Percentiles rank a stretch among this genome's conserved stretches.
phyloP scores from a whole-genome alignment of 1,140 invertebrate species.

The Thaumetopoea pityocampa region DNA sequence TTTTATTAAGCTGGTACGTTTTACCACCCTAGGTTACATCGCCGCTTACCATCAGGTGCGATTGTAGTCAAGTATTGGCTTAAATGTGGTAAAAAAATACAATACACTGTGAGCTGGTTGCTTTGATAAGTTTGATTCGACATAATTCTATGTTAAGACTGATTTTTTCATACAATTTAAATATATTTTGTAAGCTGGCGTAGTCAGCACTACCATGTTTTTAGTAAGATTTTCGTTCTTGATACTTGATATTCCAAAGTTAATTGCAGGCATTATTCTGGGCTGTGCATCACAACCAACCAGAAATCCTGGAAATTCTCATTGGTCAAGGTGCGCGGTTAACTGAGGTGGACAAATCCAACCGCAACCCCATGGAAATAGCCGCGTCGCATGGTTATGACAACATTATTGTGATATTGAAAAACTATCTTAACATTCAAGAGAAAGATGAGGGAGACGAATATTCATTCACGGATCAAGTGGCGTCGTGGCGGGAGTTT shows the following conservation, averaged over 20 bases:
- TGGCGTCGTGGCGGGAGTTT: slow-evolving; percentile 50
- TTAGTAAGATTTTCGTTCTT: no score
- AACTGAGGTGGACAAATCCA: slow-evolving; percentile 58
- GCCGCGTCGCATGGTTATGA: slow-evolving; percentile 67
- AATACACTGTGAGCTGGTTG: no score
- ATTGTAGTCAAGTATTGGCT: no score
- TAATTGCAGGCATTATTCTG: slow-evolving; percentile 73
- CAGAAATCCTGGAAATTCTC: slow-evolving; percentile 69
- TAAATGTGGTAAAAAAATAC: no score
- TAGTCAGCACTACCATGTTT: no score
- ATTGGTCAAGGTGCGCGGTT: slow-evolving; percentile 65
- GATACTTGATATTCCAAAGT: not conserved
- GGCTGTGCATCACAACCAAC: slow-evolving; percentile 70
- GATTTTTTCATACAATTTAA: no score
- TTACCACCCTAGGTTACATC: no score
- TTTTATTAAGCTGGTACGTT: no score
- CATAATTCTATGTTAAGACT: no score
- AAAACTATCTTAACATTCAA: slow-evolving; percentile 32
- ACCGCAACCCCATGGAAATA: slow-evolving; percentile 59
- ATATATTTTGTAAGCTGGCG: no score
- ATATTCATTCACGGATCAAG: slow-evolving; percentile 15
- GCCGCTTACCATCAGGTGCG: no score
- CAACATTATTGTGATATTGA: slow-evolving; percentile 51
- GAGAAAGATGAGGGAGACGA: slow-evolving; percentile 23
- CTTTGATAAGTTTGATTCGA: no score